These are phyloP conservation scores for Malacosoma neustria DNA, from an alignment of 2,888 invertebrate genomes.

Conservation along the genomic window DNA sequence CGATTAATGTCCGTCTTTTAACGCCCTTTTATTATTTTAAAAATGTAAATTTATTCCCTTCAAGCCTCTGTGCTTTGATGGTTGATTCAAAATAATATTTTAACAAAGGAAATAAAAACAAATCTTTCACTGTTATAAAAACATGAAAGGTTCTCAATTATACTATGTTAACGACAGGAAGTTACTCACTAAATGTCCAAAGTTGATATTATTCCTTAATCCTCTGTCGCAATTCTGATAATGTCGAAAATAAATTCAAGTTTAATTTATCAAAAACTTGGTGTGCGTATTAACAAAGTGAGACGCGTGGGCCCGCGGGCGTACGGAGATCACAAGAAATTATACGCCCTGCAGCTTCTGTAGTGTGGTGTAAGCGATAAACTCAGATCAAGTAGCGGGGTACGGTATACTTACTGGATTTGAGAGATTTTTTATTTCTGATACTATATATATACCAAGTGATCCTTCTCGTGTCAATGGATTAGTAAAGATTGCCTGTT, in stretches of 20 bases:
- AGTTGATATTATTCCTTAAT: not conserved
- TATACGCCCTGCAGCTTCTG: conserved; percentile 37
- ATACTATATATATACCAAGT: not conserved
- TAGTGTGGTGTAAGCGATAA: conserved; percentile 19
- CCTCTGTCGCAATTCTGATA: not conserved
- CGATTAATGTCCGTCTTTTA: no score
- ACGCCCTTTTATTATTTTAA: no score
- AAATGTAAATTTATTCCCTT: no score
- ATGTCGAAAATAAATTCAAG: conserved; percentile 1
- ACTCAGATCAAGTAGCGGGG: no score
- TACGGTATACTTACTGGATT: no score
- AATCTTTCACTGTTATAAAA: not conserved
- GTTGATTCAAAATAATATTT: no score
- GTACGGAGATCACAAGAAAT: conserved; percentile 49
- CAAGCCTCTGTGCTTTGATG: no score
- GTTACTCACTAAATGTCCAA: not conserved
- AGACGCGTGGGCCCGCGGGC: conserved; percentile 27
- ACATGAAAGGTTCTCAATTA: not conserved
- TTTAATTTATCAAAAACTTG: conserved; percentile 19
- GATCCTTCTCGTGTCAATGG: no score
- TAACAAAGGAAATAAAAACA: no score
- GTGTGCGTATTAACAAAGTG: conserved; percentile 35
- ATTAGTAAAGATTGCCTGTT: no score
- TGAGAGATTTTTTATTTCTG: not conserved
- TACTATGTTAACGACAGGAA: not conserved